Percentiles rank a stretch among this genome's conserved stretches.
These are phyloP conservation scores for Siderastrea radians DNA, from an alignment of 92 coral and sea anemone species.

Conservation along the genomic window DNA sequence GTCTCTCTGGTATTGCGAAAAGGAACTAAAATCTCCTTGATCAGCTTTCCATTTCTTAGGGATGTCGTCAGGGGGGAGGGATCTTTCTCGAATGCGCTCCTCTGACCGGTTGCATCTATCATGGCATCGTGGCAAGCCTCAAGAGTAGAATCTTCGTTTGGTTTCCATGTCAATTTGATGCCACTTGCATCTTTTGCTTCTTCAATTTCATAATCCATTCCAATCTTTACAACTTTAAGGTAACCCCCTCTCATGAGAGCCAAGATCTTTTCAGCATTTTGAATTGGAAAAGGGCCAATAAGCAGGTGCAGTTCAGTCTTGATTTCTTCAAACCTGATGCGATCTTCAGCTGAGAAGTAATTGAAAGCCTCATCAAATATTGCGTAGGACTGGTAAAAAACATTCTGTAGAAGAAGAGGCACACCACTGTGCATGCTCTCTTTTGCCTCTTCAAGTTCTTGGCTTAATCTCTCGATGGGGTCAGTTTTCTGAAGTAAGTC, in stretches of 20 bases:
- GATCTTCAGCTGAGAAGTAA: conserved; percentile 63
- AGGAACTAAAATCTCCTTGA: conserved; percentile 47
- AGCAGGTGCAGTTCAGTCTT: conserved; percentile 43
- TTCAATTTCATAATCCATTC: conserved; percentile 24
- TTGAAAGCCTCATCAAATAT: conserved; percentile 49
- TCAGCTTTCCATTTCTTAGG: conserved; percentile 19
- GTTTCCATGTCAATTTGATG: conserved; percentile 31
- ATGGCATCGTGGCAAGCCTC: conserved; percentile 51
- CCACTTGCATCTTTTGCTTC: conserved; percentile 21
- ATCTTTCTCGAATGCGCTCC: conserved; percentile 41
- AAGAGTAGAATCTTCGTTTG: background rate
- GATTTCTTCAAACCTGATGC: conserved; percentile 48
- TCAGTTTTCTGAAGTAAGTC: conserved; percentile 28
- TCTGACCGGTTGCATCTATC: conserved; percentile 61
- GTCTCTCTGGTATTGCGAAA: conserved; percentile 24
- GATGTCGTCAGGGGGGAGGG: conserved; percentile 35
- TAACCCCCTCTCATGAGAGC: conserved; percentile 41
- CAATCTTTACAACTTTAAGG: conserved; percentile 36
- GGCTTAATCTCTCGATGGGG: conserved; percentile 38
- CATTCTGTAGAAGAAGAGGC: conserved; percentile 43
- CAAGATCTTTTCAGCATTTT: conserved; percentile 62
- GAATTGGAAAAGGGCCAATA: conserved; percentile 54
- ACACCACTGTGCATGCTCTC: conserved; percentile 36
- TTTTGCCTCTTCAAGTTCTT: conserved; percentile 37
- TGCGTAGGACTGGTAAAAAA: conserved; percentile 44